These are phyloP conservation scores for Meiosimyza platycephala DNA, from an alignment of 2,888 invertebrate genomes.

Conservation along the genomic window DNA sequence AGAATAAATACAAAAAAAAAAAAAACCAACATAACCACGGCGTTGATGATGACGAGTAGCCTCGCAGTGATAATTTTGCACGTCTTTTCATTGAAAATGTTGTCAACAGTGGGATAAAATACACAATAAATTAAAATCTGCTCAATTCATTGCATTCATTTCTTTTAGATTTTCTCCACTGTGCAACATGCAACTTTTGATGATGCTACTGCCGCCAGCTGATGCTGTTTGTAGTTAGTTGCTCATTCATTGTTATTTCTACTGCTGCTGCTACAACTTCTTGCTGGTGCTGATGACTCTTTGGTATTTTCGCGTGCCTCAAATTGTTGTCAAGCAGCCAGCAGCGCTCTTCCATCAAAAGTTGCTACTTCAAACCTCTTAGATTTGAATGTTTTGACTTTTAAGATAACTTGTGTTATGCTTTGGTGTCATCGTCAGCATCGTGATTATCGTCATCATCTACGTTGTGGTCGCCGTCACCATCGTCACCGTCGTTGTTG, in stretches of 20 bases:
- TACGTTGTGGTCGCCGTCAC: no score
- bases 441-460: no score
- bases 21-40: background rate
- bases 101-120: background rate
- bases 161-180: no score
- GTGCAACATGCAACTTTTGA: background rate
- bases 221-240: constrained; percentile 10
- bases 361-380: background rate
- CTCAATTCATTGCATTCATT: no score
- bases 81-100: constrained; percentile 5
- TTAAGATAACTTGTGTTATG: constrained; percentile 7
- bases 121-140: no score
- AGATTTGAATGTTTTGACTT: constrained; percentile 14
- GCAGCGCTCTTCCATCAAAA: background rate
- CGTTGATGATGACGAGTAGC: background rate
- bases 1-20: background rate
- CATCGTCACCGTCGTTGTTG: no score
- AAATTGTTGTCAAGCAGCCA: background rate
- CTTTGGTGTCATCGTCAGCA: background rate
- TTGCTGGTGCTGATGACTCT: background rate
- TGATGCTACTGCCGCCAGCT: background rate
- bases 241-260: background rate
- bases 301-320: constrained; percentile 14
- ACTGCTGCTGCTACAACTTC: background rate
- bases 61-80: constrained; percentile 1